Percentiles rank a stretch among this genome's conserved stretches.
Evolutionary conservation across 2,113 vertebrate species (phyloP).

Genomic region (Emberiza fucata): DNA sequence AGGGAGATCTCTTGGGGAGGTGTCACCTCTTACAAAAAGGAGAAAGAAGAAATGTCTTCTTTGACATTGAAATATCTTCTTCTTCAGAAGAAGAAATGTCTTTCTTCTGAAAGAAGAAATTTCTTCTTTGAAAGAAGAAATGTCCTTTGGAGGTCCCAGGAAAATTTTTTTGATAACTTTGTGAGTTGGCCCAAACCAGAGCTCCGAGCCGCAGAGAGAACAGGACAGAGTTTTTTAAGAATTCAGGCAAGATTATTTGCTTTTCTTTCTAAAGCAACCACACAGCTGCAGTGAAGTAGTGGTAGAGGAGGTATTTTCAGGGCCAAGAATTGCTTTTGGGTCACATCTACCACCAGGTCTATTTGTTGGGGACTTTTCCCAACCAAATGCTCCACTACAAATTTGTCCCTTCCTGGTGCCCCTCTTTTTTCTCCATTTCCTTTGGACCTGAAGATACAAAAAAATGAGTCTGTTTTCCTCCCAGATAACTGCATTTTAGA

Average conservation of each 20-base stretch:
- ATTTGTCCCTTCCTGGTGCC: background rate
- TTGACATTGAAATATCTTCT: no score
- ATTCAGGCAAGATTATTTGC: background rate
- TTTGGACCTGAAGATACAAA: background rate
- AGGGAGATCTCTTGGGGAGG: rapidly evolving
- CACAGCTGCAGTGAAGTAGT: background rate
- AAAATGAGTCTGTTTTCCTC: background rate
- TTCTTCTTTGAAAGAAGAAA: background rate
- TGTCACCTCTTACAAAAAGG: background rate
- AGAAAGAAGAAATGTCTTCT: no score
- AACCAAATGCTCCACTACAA: background rate
- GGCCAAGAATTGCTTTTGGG: background rate
- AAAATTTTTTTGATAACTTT: background rate
- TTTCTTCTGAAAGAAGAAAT: no score
- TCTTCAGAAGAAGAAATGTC: no score
- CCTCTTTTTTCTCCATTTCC: background rate
- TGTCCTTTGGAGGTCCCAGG: background rate
- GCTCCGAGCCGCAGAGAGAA: background rate
- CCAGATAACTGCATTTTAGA: background rate
- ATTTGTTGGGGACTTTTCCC: background rate
- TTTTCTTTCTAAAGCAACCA: background rate
- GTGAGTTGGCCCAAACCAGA: background rate
- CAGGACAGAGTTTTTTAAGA: background rate
- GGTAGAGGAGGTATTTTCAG: background rate
- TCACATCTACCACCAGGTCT: background rate